Base-by-base conservation (phyloP, 2,113 vertebrate species). In the Bos javanicus region DNA sequence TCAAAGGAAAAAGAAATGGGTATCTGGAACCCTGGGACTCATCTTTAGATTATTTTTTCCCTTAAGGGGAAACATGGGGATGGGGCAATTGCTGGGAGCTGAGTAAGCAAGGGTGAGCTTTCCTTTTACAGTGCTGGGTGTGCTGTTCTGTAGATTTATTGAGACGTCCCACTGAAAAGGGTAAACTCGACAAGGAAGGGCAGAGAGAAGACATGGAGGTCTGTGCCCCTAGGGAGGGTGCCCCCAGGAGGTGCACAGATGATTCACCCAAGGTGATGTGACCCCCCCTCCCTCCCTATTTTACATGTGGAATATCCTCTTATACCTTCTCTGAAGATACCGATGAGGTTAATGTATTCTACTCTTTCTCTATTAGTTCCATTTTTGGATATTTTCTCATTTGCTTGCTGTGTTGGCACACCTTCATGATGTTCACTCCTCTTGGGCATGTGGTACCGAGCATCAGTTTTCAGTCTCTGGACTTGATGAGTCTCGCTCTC, bases 401-500 rank as follows among this genome's bases (percentile, higher is more conserved):
- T 8, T 5, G 57, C 12, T 2, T 39, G 30, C 19, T 48, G 14
- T 3, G 2, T 14, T 23, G 59, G 59, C 3, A 0, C 6, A 7
- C 16, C 74, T 36, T 36, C 46, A 43, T 1, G 9, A 26, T 13
- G 16, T 26, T 62, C 30, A 5, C 23, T 62, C 52, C 33, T 28
- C 26, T 62, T 6, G 0, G 36, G 1, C 0, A 3, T 33, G 11
- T 6, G 74, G 23, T 1, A 0, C 15, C 7, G 26, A 56, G 16
- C 30, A 43, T 23, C 50, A 36, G 4, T 52, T 50, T n/a, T 43
- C 67, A 14, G 3, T 7, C 71, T 39, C n/a, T 14, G 26, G 26
- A 10, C 6, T 16, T 21, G 16, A 8, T 1, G 13, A 5, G 28
- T 19, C 26, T 33, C 59, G 54, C 5, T 59, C 14, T 81, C 48